Evolutionary conservation across 2,797 vertebrate genomes (phyloP), one percentile per base, ranked within the genome.

Genomic region (Triplophysa yarkandensis): DNA sequence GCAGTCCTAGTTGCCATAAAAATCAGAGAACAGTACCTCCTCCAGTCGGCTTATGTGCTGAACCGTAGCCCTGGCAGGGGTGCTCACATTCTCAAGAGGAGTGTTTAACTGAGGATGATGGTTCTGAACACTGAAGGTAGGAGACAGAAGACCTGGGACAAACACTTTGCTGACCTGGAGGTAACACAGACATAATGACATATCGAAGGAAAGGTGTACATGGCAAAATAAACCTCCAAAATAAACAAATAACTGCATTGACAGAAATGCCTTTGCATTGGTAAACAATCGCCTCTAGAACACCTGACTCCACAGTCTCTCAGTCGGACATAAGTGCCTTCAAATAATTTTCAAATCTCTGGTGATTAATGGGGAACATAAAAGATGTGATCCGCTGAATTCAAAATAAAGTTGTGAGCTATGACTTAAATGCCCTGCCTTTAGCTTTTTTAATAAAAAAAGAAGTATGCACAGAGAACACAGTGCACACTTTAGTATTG

Each of bases 131-230:
- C 87, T 91, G 85, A 98, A 86, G 25, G 92, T 93, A 1, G 95
- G 93, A 21, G 92, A 92, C 77, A 95, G 90, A 44, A 98, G 87
- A 2, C 96, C 95, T 0, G 93, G 94, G 67, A 99, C 94, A 84
- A 96, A 98, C 82, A 98, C 94, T 79, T 98, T 98, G 69, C 98
- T 98, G 61, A 99, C 94, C 98, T 99, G 64, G 0, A 19, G 34
- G 64, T 0, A 54, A 34, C 70, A 54, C 0, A 63, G 11, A 28
- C 17, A 44, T 13, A 2, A 16, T 73, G 17, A 52, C 11, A 13
- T 23, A 21, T 10, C 0, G 4, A 52, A 52, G 14, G 16, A 16
- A 44, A 14, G 17, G 13, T 39, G 36, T 13, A 14, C 36, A 11
- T 39, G 0, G 11, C 11, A 39, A 39, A 39, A 39, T 39, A 39